Base-by-base conservation (phyloP, 2,888 invertebrate species). In the Drosophila eohydei region DNA sequence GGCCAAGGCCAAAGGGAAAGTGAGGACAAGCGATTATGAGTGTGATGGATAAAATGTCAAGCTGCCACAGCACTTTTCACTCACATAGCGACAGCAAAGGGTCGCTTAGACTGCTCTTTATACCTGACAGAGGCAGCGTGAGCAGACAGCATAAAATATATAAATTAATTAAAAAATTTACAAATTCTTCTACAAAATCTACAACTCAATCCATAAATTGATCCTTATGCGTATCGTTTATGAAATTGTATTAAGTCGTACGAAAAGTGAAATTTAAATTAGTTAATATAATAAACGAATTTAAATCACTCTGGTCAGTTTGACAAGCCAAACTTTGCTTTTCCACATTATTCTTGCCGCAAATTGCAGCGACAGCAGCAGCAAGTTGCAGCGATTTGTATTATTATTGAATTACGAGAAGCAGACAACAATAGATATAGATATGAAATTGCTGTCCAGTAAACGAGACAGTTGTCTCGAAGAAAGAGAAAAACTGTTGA, bases 371-470 rank as follows among this genome's bases (percentile, higher is more conserved):
- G 28, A 16, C 11, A 32, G 32, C 32, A 34, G 2, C 0, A 11
- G 6, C 32, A 7, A 50, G 32, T 32, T 12, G 50, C 32, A 56
- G 36, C 52, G 41, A 51, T 62, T 43, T 55, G 28, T 41, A 12
- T 48, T 46, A 38, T 52, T 55, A 54, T 59, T 55, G 50, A 50
- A 36, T 11, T n/a, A 44, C 26, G 3, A 11, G 8, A 44, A 28
- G 30, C 5, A 38, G 41, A 46, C 40, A n/a, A 55, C 43, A 52
- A 63, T 74, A 54, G 66, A 52, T 74, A 63, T 74, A 54, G 66
- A 52, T 74, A 81, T 57, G 48, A 32, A 67, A 71, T 80, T 83
- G 68, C 74, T 81, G 71, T 70, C 74, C 54, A 65, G 59, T 67
- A 58, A 78, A 66, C 75, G 59, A 74, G 69, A 63, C 68, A 54